phyloP scores from a whole-genome alignment of 2,797 vertebrate genomes.

The Chloroceryle amazona region DNA sequence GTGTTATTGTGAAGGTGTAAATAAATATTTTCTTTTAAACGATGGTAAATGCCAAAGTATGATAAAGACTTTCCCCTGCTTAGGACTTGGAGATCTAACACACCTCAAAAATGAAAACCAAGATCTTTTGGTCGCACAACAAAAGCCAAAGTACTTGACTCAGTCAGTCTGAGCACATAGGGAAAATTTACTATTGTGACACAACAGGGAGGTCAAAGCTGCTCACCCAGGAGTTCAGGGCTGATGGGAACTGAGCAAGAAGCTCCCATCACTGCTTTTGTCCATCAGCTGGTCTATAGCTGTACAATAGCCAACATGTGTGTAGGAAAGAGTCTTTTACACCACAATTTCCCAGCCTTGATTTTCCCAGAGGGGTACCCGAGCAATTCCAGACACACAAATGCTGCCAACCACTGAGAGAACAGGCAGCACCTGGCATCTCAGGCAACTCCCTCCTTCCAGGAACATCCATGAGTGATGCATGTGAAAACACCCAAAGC shows the following conservation, averaged over 20 bases:
- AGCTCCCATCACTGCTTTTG: not conserved
- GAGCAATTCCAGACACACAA: not conserved
- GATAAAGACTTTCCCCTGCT: not conserved
- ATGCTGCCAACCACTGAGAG: not conserved
- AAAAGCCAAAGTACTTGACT: not conserved
- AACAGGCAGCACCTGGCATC: not conserved
- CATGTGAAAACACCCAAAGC: not conserved
- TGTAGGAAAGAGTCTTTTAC: not conserved
- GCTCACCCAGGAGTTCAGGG: not conserved
- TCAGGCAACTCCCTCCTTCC: not conserved
- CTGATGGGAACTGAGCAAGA: not conserved
- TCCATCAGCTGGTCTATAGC: not conserved
- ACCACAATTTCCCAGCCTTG: not conserved
- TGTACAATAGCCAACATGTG: fast-evolving
- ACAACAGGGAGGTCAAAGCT: not conserved
- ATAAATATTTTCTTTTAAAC: not conserved
- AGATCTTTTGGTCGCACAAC: not conserved
- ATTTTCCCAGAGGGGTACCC: not conserved
- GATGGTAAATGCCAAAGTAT: not conserved
- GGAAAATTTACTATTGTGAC: not conserved
- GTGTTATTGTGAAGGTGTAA: not conserved
- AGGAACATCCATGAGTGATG: not conserved
- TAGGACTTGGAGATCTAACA: not conserved
- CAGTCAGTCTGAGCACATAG: not conserved
- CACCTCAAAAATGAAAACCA: not conserved